Base-by-base conservation (phyloP, 2,797 vertebrate genomes). In the Falco naumanni region DNA sequence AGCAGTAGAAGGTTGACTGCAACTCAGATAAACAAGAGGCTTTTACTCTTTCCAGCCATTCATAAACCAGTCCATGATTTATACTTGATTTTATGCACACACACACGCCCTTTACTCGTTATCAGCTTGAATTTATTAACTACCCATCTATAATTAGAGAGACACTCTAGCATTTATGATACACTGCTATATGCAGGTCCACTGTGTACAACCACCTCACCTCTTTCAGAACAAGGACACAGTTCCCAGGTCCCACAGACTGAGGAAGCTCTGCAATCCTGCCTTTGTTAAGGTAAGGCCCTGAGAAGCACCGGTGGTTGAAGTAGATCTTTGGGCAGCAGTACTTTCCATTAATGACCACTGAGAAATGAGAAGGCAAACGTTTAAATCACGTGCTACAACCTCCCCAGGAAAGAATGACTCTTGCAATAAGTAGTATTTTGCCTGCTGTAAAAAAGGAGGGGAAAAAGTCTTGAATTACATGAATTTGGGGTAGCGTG, bases 321-420 rank as follows among this genome's bases (percentile, higher is more conserved):
- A 99, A 99, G 98, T 99, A 99, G 98, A 99, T 99, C 98, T 99
- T 99, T 96, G 99, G 99, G 97, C 99, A 99, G 98, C 98, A 99
- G 97, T 99, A 99, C 95, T 99, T 99, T 78, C 99, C 99, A 37
- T 99, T 99, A 53, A 98, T 98, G 64, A 98, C 98, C 90, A 99
- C 99, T 99, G 96, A 61, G 89, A 97, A 97, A 97, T 4, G 37
- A 97, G 95, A 93, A 97, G 88, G 74, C 34, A 94, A 95, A 95
- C 60, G 95, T 57, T 93, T 59, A 79, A 80, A 93, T 43, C 61
- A 57, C 60, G 51, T 0, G 0, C 54, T 48, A 50, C 78, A 71
- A 80, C 13, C 1, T 37, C n/a, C 64, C 53, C 57, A 19, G 63
- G 60, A 83, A 76, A 93, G 43, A 80, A 59, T 33, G 20, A 39